phyloP scores from a whole-genome alignment of 2,888 invertebrate species.

The Lysandra bellargus region DNA sequence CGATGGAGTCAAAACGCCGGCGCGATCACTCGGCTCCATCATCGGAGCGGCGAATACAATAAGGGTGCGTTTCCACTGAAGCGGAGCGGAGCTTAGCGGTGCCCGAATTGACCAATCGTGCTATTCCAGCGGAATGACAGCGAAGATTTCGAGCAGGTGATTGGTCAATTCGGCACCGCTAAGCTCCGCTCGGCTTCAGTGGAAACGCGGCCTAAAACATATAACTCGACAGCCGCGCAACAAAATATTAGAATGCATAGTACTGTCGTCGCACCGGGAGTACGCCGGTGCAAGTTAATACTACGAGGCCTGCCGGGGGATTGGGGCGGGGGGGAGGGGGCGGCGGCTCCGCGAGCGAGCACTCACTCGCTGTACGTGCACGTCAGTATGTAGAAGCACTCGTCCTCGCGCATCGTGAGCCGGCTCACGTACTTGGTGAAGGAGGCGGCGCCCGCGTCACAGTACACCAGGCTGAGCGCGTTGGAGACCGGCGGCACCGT shows the following conservation, averaged over 20 bases:
- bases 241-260: background rate
- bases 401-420: slow-evolving; percentile 50
- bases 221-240: background rate
- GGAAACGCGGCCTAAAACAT: too few species aligned
- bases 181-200: too few species aligned
- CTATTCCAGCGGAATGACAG: too few species aligned
- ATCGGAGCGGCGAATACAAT: background rate
- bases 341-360: background rate
- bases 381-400: slow-evolving; percentile 61
- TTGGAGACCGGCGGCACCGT: slow-evolving; percentile 84
- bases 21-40: background rate
- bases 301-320: background rate
- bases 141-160: too few species aligned
- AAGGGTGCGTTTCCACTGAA: too few species aligned
- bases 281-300: background rate
- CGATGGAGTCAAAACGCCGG: too few species aligned
- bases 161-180: too few species aligned
- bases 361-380: slow-evolving; percentile 66
- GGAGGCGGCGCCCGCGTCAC: slow-evolving; percentile 74
- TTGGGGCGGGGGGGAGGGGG: background rate
- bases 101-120: too few species aligned
- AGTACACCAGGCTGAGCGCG: slow-evolving; percentile 83
- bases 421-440: slow-evolving; percentile 72
- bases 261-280: background rate
- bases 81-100: too few species aligned